Evolutionary conservation across 1,140 invertebrate species (phyloP).

Genomic region (Steinernema feltiae): DNA sequence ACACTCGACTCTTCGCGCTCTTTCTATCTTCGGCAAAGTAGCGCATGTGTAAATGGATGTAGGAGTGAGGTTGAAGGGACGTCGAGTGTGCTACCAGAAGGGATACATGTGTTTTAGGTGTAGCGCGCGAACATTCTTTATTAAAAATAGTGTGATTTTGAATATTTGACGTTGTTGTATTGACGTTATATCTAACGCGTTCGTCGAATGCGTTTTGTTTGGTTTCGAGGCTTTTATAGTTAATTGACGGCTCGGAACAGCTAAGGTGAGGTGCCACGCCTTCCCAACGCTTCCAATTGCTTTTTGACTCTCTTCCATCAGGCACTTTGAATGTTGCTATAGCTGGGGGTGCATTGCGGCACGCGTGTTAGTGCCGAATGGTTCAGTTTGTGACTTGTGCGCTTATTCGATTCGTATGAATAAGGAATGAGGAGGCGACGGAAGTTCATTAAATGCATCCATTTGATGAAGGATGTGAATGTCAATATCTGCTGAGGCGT

Average conservation of each 20-base stretch:
- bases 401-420: slow-evolving; percentile 7
- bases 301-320: not conserved
- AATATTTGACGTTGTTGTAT: not conserved
- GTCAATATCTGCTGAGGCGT: not conserved
- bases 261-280: not conserved
- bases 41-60: no score
- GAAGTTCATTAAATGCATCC: not conserved
- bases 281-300: not conserved
- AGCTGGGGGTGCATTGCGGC: not conserved
- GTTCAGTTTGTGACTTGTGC: not conserved
- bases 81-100: no score
- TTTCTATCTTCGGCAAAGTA: no score
- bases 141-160: no score
- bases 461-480: not conserved
- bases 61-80: no score
- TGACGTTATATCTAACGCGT: not conserved
- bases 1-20: not conserved
- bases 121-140: no score
- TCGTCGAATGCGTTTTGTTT: not conserved
- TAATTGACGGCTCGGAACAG: slow-evolving; percentile 11
- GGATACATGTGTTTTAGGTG: no score
- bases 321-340: slow-evolving; percentile 13
- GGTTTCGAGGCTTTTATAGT: slow-evolving; percentile 12
- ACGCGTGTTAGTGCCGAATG: not conserved
- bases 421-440: not conserved